Evolutionary conservation across 2,797 vertebrate genomes (phyloP), one percentile per base, ranked within the genome.

Genomic region (Chloroceryle amazona): DNA sequence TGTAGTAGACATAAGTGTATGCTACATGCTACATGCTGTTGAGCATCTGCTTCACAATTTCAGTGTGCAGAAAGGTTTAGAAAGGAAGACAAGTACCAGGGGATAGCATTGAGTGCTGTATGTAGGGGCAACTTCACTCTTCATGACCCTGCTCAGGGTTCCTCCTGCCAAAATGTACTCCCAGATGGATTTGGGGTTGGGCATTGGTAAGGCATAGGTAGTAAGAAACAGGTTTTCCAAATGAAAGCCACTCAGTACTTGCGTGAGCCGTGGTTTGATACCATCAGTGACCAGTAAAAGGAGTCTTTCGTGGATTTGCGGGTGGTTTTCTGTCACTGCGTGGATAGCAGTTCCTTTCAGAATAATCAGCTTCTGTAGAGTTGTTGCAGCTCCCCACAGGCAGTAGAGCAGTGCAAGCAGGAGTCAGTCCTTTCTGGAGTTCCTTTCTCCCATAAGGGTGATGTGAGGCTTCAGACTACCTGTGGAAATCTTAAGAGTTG

Each of bases 401-500:
- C 41, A 62, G 52, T 81, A 81, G 49, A 79, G 60, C 62, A 61
- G 54, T 17, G n/a, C 15, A 23, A 65, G 39, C 54, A 65, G 54
- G 10, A 35, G 19, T 44, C 75, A 44, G 10, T 39, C 52, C 47
- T 47, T 51, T 39, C 79, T 39, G 57, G 52, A 71, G 41, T 29
- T 71, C 6, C 3, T 74, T 84, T 68, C 17, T 70, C 23, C 51
- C 0, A 0, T 22, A 20, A 44, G 54, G 33, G 12, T 15, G 5
- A 55, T 3, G 12, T 23, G 20, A 86, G 19, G 33, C 79, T 86
- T 88, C 4, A 3, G 28, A 35, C 26, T 79, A 8, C 10, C 62
- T 54, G 58, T 0, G 1, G 46, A 26, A 60, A 25, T 54, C 28
- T 13, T 60, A 11, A 13, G 46, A 51, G 23, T 23, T 61, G 20